These are phyloP conservation scores for Eupsilia transversa DNA, from an alignment of 2,888 invertebrate genomes.

Conservation along the genomic window DNA sequence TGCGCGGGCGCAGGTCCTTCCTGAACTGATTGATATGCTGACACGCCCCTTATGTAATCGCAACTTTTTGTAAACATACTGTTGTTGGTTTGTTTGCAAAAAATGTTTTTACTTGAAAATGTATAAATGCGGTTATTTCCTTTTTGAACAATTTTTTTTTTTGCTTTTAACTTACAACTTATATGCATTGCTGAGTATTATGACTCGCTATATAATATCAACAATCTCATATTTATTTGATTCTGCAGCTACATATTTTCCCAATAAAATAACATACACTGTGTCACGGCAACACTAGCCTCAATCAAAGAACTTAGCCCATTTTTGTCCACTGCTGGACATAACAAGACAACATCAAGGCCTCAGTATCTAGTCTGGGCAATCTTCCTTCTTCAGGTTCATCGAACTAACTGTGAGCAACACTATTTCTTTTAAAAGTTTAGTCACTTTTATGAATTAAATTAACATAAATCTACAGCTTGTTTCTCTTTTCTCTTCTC, in stretches of 20 bases:
- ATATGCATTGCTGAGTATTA: background rate
- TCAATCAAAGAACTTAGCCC: background rate
- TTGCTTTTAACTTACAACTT: background rate
- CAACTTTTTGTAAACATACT: slow-evolving; percentile 24
- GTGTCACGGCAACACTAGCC: background rate
- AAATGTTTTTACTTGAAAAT: background rate
- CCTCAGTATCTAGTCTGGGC: background rate
- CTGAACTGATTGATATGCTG: slow-evolving; percentile 31
- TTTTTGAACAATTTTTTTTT: background rate
- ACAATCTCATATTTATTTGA: background rate
- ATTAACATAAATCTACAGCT: slow-evolving; percentile 39
- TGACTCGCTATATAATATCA: background rate
- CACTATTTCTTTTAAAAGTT: background rate
- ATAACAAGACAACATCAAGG: background rate
- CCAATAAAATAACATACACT: background rate
- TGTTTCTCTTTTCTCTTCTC: slow-evolving; percentile 48
- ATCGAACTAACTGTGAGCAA: background rate
- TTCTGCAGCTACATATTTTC: background rate
- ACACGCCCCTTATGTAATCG: slow-evolving; percentile 38
- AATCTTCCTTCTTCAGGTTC: background rate
- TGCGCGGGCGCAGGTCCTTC: slow-evolving; percentile 55
- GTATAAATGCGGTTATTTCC: background rate
- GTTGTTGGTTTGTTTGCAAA: background rate
- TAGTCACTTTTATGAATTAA: slow-evolving; percentile 17
- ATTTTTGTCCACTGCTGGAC: background rate